Percentiles rank a stretch among this genome's conserved stretches.
Conservation (phyloP, 1,140 invertebrate species). For the Diplogasteroides magnus region DNA sequence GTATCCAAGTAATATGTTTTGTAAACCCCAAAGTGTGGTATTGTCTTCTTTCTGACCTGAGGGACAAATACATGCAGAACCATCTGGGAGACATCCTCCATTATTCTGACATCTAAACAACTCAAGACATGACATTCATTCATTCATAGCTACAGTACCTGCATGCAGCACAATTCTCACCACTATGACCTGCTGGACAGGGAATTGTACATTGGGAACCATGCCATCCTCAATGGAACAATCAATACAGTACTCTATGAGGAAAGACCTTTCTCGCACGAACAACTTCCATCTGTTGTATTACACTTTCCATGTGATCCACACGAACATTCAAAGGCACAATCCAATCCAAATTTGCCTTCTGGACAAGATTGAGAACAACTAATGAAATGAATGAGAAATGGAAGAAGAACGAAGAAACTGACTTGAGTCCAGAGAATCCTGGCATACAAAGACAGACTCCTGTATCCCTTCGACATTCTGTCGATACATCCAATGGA, state of each 20-base stretch:
- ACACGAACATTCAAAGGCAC: constrained; percentile 57
- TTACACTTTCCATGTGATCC: constrained; percentile 59
- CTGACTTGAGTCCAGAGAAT: constrained; percentile 27
- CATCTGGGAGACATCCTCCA: constrained; percentile 73
- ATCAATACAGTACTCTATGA: constrained; percentile 40
- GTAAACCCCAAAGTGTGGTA: too few relatives aligned
- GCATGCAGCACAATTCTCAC: constrained; percentile 69
- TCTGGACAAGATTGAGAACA: constrained; percentile 66
- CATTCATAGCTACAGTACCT: too few relatives aligned
- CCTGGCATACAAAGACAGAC: constrained; percentile 76
- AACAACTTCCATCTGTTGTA: constrained; percentile 58
- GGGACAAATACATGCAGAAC: constrained; percentile 74
- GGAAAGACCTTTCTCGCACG: constrained; percentile 56
- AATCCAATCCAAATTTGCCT: constrained; percentile 57
- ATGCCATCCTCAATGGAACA: constrained; percentile 49
- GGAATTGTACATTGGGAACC: constrained; percentile 55
- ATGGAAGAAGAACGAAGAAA: too few relatives aligned
- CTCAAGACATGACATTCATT: too few relatives aligned
- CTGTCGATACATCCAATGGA: constrained; percentile 29
- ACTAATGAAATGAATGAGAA: too few relatives aligned
- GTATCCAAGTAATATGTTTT: too few relatives aligned
- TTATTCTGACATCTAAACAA: constrained; percentile 93
- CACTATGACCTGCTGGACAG: constrained; percentile 35
- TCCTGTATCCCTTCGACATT: constrained; percentile 75
- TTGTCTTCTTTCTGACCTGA: too few relatives aligned